phyloP scores from a whole-genome alignment of 2,797 vertebrate genomes.

The Sylvilagus floridanus region DNA sequence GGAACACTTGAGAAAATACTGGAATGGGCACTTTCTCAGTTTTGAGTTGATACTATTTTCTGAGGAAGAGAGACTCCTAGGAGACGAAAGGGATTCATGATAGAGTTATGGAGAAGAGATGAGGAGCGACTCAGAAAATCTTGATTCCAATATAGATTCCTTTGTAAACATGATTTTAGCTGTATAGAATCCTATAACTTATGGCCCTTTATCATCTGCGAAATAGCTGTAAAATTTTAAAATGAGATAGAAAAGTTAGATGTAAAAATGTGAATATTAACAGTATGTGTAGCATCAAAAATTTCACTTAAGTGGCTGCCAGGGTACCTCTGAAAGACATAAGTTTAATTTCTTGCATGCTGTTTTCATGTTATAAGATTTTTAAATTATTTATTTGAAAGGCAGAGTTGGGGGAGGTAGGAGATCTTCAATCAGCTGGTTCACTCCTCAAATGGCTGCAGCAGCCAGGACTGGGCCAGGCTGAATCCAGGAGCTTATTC shows the following conservation, averaged over 20 bases:
- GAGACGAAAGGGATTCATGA: not conserved
- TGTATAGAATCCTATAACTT: slow-evolving; percentile 7
- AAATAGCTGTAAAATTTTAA: slow-evolving; percentile 15
- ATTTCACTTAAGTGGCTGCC: not conserved
- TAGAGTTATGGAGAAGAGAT: not conserved
- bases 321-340: not conserved
- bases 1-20: not conserved
- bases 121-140: not conserved
- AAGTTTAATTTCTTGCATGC: not conserved
- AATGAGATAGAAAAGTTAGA: not conserved
- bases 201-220: not conserved
- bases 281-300: not conserved
- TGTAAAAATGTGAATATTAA: slow-evolving; percentile 43
- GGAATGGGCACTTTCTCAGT: not conserved
- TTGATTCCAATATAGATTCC: not conserved
- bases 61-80: not conserved
- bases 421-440: no score
- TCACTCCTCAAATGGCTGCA: no score
- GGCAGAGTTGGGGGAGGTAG: no score
- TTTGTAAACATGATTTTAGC: slow-evolving; percentile 21
- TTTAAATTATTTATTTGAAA: no score
- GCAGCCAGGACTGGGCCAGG: no score
- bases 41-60: not conserved
- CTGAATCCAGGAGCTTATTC: no score
- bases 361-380: not conserved